Conservation (phyloP, 2,113 vertebrate genomes). For the Lophotis ruficrista region DNA sequence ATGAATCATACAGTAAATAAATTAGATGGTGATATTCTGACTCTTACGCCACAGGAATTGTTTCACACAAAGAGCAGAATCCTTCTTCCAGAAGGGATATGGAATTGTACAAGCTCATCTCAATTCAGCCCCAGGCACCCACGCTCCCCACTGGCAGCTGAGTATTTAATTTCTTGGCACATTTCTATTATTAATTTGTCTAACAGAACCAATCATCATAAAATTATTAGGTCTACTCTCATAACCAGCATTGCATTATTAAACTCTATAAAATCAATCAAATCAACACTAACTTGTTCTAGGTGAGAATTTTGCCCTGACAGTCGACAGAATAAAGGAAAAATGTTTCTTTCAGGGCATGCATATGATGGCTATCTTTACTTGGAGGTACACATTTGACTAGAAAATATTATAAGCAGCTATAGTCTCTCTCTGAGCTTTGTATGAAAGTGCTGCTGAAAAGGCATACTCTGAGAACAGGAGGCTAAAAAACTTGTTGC, state of each 20-base stretch:
- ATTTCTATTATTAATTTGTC: slow-evolving; percentile 50
- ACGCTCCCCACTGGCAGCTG: neutral
- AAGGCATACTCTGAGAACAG: slow-evolving; percentile 6
- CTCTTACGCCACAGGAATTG: neutral
- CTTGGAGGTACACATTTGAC: neutral
- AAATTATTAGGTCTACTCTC: neutral
- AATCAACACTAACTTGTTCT: neutral
- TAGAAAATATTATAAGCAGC: neutral
- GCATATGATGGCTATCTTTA: neutral
- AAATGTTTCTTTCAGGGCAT: neutral
- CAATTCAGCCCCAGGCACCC: slow-evolving; percentile 19
- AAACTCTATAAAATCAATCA: slow-evolving; percentile 12
- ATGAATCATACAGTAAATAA: slow-evolving; percentile 33
- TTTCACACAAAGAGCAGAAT: neutral
- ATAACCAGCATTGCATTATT: slow-evolving; percentile 1
- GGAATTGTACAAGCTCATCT: slow-evolving; percentile 5
- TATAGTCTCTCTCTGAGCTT: neutral
- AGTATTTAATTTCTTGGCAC: slow-evolving; percentile 40
- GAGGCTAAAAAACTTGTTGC: slow-evolving; percentile 56
- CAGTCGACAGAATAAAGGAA: neutral
- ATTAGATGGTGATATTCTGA: neutral
- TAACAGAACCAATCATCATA: slow-evolving; percentile 12
- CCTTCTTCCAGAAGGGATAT: neutral
- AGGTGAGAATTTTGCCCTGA: neutral
- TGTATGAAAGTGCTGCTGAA: neutral